Evolutionary conservation across 2,888 invertebrate genomes (phyloP).

Genomic region (Physocephala rufipes): DNA sequence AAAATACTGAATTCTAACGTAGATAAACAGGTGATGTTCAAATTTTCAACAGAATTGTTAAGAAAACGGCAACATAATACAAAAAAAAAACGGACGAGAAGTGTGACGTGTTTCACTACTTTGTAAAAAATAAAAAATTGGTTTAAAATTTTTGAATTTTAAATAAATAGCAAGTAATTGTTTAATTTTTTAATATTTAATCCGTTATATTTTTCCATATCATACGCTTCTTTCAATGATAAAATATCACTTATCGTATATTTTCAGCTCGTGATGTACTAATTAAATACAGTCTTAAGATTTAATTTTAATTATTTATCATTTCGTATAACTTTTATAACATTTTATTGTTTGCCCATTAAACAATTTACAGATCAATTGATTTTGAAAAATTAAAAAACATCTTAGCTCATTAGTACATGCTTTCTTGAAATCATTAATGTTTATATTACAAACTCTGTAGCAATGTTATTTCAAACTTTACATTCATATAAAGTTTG

Average conservation of each 20-base stretch:
- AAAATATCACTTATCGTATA: slow-evolving; percentile 8
- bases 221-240: slow-evolving; percentile 12
- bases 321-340: neutral
- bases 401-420: neutral
- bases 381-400: slow-evolving; percentile 9
- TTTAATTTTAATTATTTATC: slow-evolving; percentile 5
- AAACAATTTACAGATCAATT: neutral
- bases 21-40: too few species aligned
- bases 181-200: slow-evolving; percentile 55
- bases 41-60: too few species aligned
- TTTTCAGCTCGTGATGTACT: neutral
- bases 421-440: neutral
- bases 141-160: slow-evolving; percentile 49
- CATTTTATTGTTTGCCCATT: neutral
- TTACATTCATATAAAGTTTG: slow-evolving; percentile 13
- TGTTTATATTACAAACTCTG: slow-evolving; percentile 22
- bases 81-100: too few species aligned
- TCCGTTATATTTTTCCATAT: slow-evolving; percentile 46
- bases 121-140: too few species aligned
- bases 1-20: too few species aligned
- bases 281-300: slow-evolving; percentile 24
- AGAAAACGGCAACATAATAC: too few species aligned
- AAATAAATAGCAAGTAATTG: slow-evolving; percentile 59
- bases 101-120: too few species aligned
- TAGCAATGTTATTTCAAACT: slow-evolving; percentile 13